phyloP scores from a whole-genome alignment of 2,113 vertebrate species.

The Boulengeromyrus knoepffleri region DNA sequence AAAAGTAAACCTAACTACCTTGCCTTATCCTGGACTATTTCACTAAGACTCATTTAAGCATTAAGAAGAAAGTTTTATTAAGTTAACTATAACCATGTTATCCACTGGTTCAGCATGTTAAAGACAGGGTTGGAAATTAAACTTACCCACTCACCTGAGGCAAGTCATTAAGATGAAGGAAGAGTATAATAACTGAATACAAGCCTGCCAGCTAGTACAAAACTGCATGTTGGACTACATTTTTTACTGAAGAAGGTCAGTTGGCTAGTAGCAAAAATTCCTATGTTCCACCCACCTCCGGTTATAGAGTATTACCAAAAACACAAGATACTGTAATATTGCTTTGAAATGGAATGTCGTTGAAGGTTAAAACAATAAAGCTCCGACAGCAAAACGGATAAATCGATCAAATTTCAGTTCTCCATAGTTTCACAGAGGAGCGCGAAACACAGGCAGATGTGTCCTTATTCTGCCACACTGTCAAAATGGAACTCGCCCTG shows the following conservation, averaged over 20 bases:
- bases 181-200: not conserved
- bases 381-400: not conserved
- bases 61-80: not conserved
- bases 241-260: not conserved
- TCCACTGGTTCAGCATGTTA: not conserved
- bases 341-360: not conserved
- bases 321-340: not conserved
- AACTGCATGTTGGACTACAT: not conserved
- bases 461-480: not conserved
- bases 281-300: not conserved
- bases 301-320: not conserved
- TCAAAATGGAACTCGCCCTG: not conserved
- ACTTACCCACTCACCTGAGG: not conserved
- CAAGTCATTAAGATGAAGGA: not conserved
- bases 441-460: not conserved
- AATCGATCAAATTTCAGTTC: not conserved
- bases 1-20: not conserved
- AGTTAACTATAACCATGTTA: not conserved
- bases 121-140: not conserved
- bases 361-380: not conserved
- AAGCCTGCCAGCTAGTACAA: not conserved
- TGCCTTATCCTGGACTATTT: not conserved
- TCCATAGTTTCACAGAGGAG: not conserved
- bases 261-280: not conserved
- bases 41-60: not conserved